These are phyloP conservation scores for Mustelus asterias DNA, from an alignment of 2,113 vertebrate species.

Conservation along the genomic window DNA sequence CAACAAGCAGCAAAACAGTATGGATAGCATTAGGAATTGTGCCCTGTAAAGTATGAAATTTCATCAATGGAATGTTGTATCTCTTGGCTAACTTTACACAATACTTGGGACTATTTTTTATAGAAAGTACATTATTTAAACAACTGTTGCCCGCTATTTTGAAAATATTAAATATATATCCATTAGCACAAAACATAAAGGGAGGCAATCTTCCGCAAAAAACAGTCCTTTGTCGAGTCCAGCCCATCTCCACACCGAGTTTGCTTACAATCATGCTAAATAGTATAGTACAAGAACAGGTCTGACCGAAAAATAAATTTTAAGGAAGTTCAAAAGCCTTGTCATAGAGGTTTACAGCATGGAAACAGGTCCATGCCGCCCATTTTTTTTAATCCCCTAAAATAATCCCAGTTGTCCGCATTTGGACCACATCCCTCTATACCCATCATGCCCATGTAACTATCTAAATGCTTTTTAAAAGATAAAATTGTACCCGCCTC, in stretches of 20 bases:
- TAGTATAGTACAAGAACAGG: background rate
- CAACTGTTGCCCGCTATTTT: background rate
- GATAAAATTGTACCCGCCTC: too few relatives aligned
- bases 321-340: background rate
- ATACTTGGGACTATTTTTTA: background rate
- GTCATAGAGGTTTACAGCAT: background rate
- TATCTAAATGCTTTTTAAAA: too few relatives aligned
- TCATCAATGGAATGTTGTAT: background rate
- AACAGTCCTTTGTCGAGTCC: too few relatives aligned
- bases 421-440: too few relatives aligned
- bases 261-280: too few relatives aligned
- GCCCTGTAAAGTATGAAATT: slow-evolving; percentile 46
- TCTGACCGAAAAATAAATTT: slow-evolving; percentile 4
- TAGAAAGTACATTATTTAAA: background rate
- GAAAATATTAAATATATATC: background rate
- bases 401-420: too few relatives aligned
- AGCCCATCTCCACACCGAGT: too few relatives aligned
- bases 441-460: too few relatives aligned
- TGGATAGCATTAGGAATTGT: slow-evolving; percentile 62
- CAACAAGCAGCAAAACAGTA: slow-evolving; percentile 65
- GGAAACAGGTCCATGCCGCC: too few relatives aligned
- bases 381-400: too few relatives aligned
- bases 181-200: background rate
- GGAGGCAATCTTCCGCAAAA: too few relatives aligned
- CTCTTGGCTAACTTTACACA: background rate